Evolutionary conservation across 2,797 vertebrate genomes (phyloP), one percentile per base, ranked within the genome.

Genomic region (Oreochromis grahami): DNA sequence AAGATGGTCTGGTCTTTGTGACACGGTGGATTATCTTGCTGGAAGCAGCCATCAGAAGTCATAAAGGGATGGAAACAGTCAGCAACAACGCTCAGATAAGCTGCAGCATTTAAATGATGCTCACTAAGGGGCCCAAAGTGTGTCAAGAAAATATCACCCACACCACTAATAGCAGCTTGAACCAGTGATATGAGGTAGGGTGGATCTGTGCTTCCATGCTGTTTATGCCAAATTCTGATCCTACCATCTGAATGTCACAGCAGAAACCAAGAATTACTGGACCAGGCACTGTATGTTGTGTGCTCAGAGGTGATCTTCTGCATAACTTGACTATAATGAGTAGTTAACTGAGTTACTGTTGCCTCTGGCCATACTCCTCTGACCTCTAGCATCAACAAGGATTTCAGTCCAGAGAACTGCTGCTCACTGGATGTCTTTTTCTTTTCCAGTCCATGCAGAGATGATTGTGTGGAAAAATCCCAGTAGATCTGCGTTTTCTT

Each of bases 331-430:
- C 34, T 65, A 38, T 65, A 65, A 65, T 21, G 34, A 38, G 11
- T 65, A 13, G 34, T 63, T 63, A 38, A n/a, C 10, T n/a, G 58
- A 63, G 32, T 36, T 63, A 21, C 60, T 38, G 60, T 65, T 65
- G 32, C 60, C 34, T 84, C 74, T 81, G 77, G 14, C 55, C 51
- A 79, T 79, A 84, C 76, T 78, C 58, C 76, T 86, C 78, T 88
- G 81, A 86, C 78, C 81, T 84, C 78, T 84, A 79, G 83, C 81
- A 88, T 82, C 77, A 82, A 86, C 72, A 83, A 81, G 76, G 17
- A 36, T 63, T 63, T 8, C 19, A 36, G 36, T 51, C 60, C 36
- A 65, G n/a, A 38, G 36, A 41, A 65, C 36, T 41, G 36, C n/a
- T 21, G 36, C 36, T 65, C 19, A 65, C 60, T 65, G n/a, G 12